Conservation (phyloP, 1,140 invertebrate genomes). For the Lordiphosa collinella region DNA sequence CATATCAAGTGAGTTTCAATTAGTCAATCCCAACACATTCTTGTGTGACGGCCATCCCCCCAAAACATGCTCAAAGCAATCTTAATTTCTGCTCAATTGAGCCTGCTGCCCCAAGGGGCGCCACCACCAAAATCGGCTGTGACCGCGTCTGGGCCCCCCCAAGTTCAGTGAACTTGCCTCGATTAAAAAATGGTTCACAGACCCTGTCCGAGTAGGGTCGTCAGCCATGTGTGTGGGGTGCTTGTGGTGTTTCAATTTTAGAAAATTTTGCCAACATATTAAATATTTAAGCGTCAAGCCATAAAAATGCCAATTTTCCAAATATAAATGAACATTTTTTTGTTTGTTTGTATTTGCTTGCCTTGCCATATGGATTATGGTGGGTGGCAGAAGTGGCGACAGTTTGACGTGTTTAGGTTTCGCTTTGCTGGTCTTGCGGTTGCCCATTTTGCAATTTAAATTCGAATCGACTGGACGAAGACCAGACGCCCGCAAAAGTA, state of each 20-base stretch:
- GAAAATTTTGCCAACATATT: slow-evolving; percentile 41
- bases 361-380: slow-evolving; percentile 7
- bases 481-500: not conserved
- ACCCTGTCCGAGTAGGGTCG: slow-evolving; percentile 4
- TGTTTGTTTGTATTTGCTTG: slow-evolving; percentile 6
- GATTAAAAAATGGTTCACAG: slow-evolving; percentile 1
- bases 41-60: no score
- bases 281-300: slow-evolving; percentile 57
- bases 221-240: slow-evolving; percentile 7
- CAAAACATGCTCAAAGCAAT: slow-evolving; percentile 2
- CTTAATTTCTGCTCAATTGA: slow-evolving; percentile 40
- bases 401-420: not conserved
- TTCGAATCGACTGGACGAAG: slow-evolving; percentile 2
- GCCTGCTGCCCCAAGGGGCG: slow-evolving; percentile 19
- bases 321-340: slow-evolving; percentile 32
- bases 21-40: no score
- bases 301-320: slow-evolving; percentile 54
- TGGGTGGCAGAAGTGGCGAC: not conserved
- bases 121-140: no score
- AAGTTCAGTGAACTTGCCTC: slow-evolving; percentile 1
- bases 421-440: slow-evolving; percentile 2
- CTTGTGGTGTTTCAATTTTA: slow-evolving; percentile 24
- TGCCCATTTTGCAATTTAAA: slow-evolving; percentile 22
- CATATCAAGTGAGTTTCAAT: no score
- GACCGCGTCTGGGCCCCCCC: not conserved